These are phyloP conservation scores for Neomonachus schauinslandi DNA, from an alignment of 2,113 vertebrate species.

Conservation along the genomic window DNA sequence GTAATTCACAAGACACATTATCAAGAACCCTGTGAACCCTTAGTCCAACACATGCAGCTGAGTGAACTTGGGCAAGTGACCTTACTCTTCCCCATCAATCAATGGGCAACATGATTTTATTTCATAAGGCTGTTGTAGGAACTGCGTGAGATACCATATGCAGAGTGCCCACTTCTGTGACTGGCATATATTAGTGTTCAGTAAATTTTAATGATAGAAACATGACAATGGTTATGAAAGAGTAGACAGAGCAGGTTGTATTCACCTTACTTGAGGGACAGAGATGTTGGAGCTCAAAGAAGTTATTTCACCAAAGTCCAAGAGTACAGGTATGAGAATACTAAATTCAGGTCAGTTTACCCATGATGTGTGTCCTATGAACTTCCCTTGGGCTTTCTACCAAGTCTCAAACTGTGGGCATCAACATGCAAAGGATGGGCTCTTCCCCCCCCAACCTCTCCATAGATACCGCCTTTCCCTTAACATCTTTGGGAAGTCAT, in stretches of 20 bases:
- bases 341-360: not conserved
- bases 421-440: not conserved
- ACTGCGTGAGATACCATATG: not conserved
- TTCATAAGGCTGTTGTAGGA: not conserved
- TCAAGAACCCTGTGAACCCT: not conserved
- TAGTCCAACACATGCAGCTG: not conserved
- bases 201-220: not conserved
- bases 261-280: not conserved
- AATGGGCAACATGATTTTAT: not conserved
- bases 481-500: not conserved
- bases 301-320: not conserved
- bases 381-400: not conserved
- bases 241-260: not conserved
- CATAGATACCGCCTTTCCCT: not conserved
- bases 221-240: not conserved
- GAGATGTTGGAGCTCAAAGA: not conserved
- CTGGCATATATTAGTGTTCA: too few species aligned
- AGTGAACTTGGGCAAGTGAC: not conserved
- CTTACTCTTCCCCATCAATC: not conserved
- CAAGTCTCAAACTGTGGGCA: not conserved
- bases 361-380: accelerated
- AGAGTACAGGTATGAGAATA: not conserved
- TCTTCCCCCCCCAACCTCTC: too few species aligned
- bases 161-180: not conserved
- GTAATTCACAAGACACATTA: too few species aligned